Conservation (phyloP, 2,113 vertebrate genomes). For the Prinia subflava region DNA sequence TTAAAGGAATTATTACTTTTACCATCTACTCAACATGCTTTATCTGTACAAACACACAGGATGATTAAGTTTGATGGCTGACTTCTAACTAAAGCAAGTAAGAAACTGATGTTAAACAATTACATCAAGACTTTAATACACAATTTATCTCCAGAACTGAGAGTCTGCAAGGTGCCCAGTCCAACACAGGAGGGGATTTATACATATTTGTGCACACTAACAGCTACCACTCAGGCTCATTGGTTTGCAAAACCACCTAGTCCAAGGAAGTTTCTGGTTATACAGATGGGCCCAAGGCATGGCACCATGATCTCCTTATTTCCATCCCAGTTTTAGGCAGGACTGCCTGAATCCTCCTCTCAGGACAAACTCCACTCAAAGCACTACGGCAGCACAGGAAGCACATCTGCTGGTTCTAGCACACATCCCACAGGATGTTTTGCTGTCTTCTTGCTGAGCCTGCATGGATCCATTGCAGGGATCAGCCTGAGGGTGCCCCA, state of each 20-base stretch:
- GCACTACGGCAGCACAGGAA: accelerated
- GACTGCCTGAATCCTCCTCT: background rate
- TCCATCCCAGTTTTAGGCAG: accelerated
- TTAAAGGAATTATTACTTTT: background rate
- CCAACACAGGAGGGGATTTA: background rate
- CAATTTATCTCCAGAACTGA: background rate
- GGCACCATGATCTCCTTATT: accelerated
- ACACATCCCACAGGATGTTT: background rate
- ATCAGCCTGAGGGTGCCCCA: background rate
- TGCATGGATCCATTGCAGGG: background rate
- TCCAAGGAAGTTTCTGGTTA: background rate
- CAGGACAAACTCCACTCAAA: background rate
- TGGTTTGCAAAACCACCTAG: background rate
- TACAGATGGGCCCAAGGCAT: accelerated
- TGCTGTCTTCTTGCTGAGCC: accelerated
- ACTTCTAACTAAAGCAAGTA: background rate
- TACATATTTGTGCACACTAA: accelerated
- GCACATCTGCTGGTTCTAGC: background rate
- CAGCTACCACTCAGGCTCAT: background rate
- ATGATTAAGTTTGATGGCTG: background rate
- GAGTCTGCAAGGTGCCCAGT: background rate
- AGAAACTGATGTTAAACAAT: background rate
- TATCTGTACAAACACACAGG: background rate
- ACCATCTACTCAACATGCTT: background rate
- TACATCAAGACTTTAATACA: background rate